Percentiles rank a stretch among this genome's conserved stretches.
Evolutionary conservation across 1,140 invertebrate species (phyloP).

Genomic region (Tetranychus cinnabarinus): DNA sequence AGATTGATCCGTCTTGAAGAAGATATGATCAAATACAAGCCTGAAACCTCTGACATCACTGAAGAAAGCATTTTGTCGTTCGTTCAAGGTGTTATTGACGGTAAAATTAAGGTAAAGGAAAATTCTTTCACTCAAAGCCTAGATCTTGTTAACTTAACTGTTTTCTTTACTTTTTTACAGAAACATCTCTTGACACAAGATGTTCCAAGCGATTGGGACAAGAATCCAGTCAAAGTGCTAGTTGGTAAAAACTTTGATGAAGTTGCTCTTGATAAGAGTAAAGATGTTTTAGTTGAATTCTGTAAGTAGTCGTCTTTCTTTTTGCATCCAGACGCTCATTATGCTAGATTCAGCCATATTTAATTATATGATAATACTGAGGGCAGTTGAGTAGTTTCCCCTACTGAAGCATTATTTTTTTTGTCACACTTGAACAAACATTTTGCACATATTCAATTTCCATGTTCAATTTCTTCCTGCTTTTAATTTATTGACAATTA

Average conservation of each 20-base stretch:
- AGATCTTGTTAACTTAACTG: conserved; percentile 1
- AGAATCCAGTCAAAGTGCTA: conserved; percentile 73
- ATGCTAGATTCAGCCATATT: too few species aligned
- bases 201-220: conserved; percentile 90
- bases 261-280: conserved; percentile 61
- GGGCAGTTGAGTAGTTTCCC: too few species aligned
- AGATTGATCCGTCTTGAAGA: conserved; percentile 82
- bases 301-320: conserved; percentile 25
- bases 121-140: conserved; percentile 15
- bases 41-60: conserved; percentile 44
- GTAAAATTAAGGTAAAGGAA: conserved; percentile 44
- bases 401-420: not conserved
- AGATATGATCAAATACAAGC: conserved; percentile 97
- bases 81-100: conserved; percentile 62
- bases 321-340: too few species aligned
- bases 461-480: not conserved
- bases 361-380: too few species aligned
- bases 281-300: conserved; percentile 93
- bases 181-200: conserved; percentile 81
- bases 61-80: conserved; percentile 55
- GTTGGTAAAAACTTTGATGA: conserved; percentile 89
- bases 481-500: not conserved
- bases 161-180: conserved; percentile 9
- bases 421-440: not conserved
- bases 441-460: not conserved